Evolutionary conservation across 2,888 invertebrate genomes (phyloP).

Genomic region (Zhuqinia jingwanae): DNA sequence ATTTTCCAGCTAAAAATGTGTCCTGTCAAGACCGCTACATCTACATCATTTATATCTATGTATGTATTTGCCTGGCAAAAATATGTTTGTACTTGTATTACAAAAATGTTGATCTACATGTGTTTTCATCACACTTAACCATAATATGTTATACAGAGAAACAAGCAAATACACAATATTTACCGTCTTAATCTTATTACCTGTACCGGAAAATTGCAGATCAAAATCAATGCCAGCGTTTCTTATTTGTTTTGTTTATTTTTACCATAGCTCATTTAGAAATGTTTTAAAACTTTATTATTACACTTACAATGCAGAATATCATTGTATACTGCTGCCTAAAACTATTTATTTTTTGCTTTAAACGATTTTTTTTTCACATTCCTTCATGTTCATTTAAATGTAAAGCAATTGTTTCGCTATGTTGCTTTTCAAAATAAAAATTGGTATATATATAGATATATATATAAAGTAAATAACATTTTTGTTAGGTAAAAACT

Average conservation of each 20-base stretch:
- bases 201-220: no score
- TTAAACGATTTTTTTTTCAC: slow-evolving; percentile 13
- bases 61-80: not conserved
- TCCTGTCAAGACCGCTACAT: not conserved
- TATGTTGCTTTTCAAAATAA: not conserved
- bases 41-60: not conserved
- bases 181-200: not conserved
- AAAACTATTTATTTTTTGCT: not conserved
- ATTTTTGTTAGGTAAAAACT: not conserved
- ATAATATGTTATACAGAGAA: no score
- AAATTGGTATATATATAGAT: not conserved
- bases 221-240: no score
- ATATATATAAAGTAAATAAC: no score
- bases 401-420: no score
- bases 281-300: no score
- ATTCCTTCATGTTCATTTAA: slow-evolving; percentile 22
- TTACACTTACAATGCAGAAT: no score
- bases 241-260: no score
- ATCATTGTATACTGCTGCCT: not conserved
- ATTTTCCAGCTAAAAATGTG: not conserved
- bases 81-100: not conserved
- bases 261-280: no score
- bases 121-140: no score
- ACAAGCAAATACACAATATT: no score
- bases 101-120: no score